Evolutionary conservation across 2,797 vertebrate species (phyloP).

Genomic region (Sarcoramphus papa): DNA sequence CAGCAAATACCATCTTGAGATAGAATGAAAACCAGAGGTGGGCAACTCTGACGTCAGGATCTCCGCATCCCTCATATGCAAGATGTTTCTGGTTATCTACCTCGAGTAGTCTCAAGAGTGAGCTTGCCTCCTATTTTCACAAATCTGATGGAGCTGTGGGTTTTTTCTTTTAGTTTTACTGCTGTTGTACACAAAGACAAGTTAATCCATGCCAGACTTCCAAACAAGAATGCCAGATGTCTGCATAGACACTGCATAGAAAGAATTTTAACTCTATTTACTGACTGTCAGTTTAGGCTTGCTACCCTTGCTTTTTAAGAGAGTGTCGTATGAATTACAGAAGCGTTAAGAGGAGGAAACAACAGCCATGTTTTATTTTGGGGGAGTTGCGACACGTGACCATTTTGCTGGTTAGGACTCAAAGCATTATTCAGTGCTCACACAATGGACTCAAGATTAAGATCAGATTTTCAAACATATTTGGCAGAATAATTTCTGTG

Average conservation of each 20-base stretch:
- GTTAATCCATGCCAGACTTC: not conserved
- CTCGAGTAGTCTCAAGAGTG: not conserved
- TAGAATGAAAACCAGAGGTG: not conserved
- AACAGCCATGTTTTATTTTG: constrained; percentile 5
- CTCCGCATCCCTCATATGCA: not conserved
- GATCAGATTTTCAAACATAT: not conserved
- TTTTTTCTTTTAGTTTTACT: not conserved
- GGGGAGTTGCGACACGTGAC: not conserved
- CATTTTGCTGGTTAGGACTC: constrained; percentile 2
- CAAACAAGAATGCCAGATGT: not conserved
- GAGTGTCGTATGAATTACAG: constrained; percentile 41
- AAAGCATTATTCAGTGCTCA: not conserved
- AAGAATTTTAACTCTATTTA: constrained; percentile 45
- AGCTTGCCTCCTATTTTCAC: not conserved
- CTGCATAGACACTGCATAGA: constrained; percentile 1
- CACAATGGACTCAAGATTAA: not conserved
- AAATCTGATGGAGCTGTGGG: not conserved
- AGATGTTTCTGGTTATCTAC: not conserved
- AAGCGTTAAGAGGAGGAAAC: constrained; percentile 53
- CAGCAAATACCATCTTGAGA: not conserved
- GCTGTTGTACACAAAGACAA: not conserved
- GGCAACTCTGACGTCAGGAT: accelerated
- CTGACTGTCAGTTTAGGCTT: constrained; percentile 31
- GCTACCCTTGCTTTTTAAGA: constrained; percentile 43
- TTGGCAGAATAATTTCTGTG: not conserved